A percentile compares a stretch with the other conserved stretches of the same genome.
Conservation (phyloP, 1,140 invertebrate genomes). For the Rhynchophorus ferrugineus region DNA sequence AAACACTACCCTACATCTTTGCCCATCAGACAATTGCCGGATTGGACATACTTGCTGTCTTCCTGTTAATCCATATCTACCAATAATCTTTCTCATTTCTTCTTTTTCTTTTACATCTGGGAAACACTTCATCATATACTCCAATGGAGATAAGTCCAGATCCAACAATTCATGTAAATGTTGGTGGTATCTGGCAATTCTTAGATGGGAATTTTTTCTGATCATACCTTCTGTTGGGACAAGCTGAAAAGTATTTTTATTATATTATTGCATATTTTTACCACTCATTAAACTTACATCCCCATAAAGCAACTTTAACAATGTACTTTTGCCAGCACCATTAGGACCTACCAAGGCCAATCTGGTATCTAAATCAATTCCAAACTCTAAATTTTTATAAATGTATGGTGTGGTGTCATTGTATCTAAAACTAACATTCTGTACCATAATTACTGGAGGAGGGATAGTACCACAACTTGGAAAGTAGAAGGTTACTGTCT, state of each 20-base stretch:
- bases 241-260: constrained; percentile 47
- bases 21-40: constrained; percentile 94
- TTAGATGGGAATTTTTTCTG: constrained; percentile 92
- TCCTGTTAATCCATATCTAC: constrained; percentile 89
- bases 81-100: constrained; percentile 99
- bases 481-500: constrained; percentile 90
- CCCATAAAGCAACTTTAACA: constrained; percentile 91
- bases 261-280: constrained; percentile 6
- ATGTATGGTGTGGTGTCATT: constrained; percentile 81
- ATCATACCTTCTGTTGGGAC: constrained; percentile 95
- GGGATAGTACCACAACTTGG: constrained; percentile 94
- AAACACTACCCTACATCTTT: constrained; percentile 96
- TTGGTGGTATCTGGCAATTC: constrained; percentile 97
- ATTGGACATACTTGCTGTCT: constrained; percentile 97
- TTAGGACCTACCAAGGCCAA: constrained; percentile 97
- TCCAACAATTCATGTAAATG: constrained; percentile 96
- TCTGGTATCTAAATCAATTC: constrained; percentile 96
- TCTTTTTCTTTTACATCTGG: constrained; percentile 97
- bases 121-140: constrained; percentile 97
- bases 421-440: constrained; percentile 95
- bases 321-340: constrained; percentile 96
- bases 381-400: constrained; percentile 97
- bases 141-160: constrained; percentile 87
- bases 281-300: constrained; percentile 57
- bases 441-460: constrained; percentile 98